phyloP scores from a whole-genome alignment of 2,797 vertebrate species.

The Galago senegalensis region DNA sequence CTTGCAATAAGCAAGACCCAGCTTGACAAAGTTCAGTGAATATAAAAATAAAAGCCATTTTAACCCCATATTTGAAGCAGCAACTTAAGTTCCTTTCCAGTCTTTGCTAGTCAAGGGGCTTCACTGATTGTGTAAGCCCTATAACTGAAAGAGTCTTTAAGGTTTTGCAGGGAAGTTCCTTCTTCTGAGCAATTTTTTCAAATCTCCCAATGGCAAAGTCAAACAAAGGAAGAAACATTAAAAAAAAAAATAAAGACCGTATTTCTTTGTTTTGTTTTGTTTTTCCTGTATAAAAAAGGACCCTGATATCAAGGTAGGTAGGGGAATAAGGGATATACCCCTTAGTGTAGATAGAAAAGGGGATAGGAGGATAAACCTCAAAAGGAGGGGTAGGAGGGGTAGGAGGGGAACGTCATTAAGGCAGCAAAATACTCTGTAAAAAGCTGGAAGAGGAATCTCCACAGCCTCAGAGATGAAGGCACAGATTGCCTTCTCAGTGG shows the following conservation, averaged over 20 bases:
- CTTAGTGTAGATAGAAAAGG: conserved; percentile 51
- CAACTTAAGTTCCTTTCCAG: conserved; percentile 54
- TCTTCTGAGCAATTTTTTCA: conserved; percentile 35
- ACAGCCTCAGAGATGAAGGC: conserved; percentile 52
- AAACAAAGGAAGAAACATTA: conserved; percentile 69
- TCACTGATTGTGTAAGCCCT: neutral
- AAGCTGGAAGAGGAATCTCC: conserved; percentile 35
- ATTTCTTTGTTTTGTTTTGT: conserved; percentile 76
- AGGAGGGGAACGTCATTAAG: conserved; percentile 73
- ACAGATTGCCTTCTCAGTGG: neutral
- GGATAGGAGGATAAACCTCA: neutral
- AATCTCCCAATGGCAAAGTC: conserved; percentile 58
- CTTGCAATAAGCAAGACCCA: neutral
- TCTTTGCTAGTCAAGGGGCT: neutral
- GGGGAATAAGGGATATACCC: neutral
- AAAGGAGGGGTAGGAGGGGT: neutral
- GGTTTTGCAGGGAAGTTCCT: conserved; percentile 10
- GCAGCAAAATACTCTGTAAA: conserved; percentile 75
- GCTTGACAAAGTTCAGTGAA: conserved; percentile 27
- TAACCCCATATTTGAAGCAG: conserved; percentile 62
- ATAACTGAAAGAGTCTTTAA: neutral
- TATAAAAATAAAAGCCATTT: conserved; percentile 78
- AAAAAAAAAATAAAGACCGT: conserved; percentile 62
- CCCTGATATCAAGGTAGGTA: conserved; percentile 66
- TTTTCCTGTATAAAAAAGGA: conserved; percentile 82